A percentile compares a stretch with the other conserved stretches of the same genome.
phyloP scores from a whole-genome alignment of 2,113 vertebrate species.

The Promerops cafer region DNA sequence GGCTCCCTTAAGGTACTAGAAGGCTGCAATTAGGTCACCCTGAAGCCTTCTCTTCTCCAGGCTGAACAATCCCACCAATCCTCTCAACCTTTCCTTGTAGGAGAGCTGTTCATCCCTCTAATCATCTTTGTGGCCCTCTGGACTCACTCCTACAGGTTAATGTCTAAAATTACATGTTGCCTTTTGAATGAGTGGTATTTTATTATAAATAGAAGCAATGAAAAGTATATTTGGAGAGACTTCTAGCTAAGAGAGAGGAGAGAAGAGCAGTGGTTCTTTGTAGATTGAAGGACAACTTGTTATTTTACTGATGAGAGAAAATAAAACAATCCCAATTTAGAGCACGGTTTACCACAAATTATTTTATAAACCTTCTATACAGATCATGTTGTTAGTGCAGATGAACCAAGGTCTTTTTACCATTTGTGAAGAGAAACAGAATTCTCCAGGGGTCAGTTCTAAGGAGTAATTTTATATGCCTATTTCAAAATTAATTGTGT shows the following conservation, averaged over 20 bases:
- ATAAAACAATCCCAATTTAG: background rate
- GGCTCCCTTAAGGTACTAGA: background rate
- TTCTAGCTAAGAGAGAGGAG: background rate
- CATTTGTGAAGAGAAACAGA: background rate
- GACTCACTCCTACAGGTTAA: background rate
- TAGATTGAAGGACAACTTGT: background rate
- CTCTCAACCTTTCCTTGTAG: background rate
- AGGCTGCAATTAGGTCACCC: background rate
- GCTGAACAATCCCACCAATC: background rate
- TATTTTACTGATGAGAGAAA: background rate
- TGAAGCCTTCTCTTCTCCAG: background rate
- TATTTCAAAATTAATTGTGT: background rate
- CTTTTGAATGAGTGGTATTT: background rate
- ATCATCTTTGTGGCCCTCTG: background rate
- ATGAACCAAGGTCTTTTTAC: background rate
- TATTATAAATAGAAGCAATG: background rate
- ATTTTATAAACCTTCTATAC: background rate
- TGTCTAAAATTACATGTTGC: background rate
- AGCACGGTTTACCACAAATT: accelerated
- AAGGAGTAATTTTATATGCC: background rate
- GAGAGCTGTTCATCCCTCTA: background rate
- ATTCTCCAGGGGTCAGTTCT: background rate
- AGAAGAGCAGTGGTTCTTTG: background rate
- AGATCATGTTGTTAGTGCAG: background rate
- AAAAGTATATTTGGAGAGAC: background rate